phyloP scores from a whole-genome alignment of 2,113 vertebrate genomes.

The Egretta garzetta region DNA sequence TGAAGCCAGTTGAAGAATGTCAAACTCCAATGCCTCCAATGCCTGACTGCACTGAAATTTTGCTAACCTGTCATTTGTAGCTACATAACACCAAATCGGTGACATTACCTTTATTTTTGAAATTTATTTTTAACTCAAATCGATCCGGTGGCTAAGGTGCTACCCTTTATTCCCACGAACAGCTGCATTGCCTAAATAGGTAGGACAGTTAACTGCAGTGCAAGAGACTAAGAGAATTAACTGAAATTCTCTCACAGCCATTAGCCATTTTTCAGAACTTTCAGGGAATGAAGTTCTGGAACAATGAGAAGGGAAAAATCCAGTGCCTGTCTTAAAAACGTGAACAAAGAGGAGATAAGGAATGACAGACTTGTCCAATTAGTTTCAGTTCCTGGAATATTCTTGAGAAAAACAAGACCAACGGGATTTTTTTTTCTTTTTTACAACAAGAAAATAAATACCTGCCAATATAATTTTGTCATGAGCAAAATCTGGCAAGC shows the following conservation, averaged over 20 bases:
- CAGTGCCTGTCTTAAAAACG: neutral
- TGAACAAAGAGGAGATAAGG: neutral
- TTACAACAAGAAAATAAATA: conserved; percentile 1
- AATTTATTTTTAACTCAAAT: neutral
- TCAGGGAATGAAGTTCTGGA: neutral
- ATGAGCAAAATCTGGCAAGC: neutral
- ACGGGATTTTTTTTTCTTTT: neutral
- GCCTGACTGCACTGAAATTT: neutral
- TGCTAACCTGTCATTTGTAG: neutral
- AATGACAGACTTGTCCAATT: neutral
- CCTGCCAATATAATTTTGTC: neutral
- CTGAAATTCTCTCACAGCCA: neutral
- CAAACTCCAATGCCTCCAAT: neutral
- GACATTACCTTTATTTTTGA: neutral
- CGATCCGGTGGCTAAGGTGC: neutral
- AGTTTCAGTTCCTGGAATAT: neutral
- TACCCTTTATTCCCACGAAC: neutral
- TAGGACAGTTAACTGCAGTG: neutral
- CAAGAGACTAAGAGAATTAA: neutral
- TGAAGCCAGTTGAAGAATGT: neutral
- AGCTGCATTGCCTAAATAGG: neutral
- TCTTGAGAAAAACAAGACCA: neutral
- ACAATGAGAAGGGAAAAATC: neutral
- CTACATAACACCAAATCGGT: neutral
- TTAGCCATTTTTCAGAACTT: neutral